Evolutionary conservation across 2,797 vertebrate species (phyloP).

Genomic region (Acipenser oxyrinchus): DNA sequence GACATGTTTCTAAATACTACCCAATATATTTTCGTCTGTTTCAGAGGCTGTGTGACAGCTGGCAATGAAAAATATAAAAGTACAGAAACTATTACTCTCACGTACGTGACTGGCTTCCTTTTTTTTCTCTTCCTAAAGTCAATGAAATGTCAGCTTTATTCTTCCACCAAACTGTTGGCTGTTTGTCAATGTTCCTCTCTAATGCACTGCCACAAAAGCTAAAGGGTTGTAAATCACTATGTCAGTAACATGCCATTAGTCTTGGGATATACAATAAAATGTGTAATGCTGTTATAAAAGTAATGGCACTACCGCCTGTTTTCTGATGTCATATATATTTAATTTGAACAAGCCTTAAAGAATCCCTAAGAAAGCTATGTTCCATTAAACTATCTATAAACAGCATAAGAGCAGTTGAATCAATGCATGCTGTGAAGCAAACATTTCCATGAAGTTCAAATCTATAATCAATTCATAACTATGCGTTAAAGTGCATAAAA

Average conservation of each 20-base stretch:
- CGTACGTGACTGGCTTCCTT: constrained; percentile 33
- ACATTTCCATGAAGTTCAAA: neutral
- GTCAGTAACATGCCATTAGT: constrained; percentile 61
- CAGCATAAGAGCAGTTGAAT: constrained; percentile 41
- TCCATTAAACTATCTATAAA: constrained; percentile 44
- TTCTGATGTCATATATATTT: constrained; percentile 56
- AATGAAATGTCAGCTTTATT: constrained; percentile 77
- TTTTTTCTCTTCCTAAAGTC: constrained; percentile 54
- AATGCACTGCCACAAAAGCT: constrained; percentile 61
- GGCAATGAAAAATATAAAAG: constrained; percentile 52
- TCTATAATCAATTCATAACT: neutral
- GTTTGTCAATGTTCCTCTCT: constrained; percentile 61
- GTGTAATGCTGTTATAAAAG: constrained; percentile 61
- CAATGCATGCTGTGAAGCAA: constrained; percentile 11
- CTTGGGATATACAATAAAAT: constrained; percentile 58
- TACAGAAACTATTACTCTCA: constrained; percentile 48
- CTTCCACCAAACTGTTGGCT: constrained; percentile 67
- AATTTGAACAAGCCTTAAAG: constrained; percentile 39
- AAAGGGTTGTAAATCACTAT: constrained; percentile 56
- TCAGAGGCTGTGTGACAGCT: constrained; percentile 66
- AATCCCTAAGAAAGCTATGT: constrained; percentile 46
- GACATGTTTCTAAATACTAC: constrained; percentile 91
- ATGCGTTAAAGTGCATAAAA: no score
- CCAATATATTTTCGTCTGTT: constrained; percentile 78
- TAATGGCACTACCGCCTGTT: constrained; percentile 51